Evolutionary conservation across 1,140 invertebrate genomes (phyloP).

Genomic region (Homalodisca vitripennis): DNA sequence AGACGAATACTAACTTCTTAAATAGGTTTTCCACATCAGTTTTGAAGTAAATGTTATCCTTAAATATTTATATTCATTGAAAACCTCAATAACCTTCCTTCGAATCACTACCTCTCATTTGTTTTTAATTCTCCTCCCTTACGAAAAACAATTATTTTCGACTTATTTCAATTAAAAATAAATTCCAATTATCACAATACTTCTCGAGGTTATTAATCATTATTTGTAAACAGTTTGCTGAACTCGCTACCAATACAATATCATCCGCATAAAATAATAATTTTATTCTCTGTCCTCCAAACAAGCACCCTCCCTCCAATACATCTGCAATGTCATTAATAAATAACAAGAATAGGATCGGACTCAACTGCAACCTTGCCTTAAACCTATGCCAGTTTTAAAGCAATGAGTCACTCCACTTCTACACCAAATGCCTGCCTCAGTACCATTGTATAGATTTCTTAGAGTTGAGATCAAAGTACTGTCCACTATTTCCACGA

Average conservation of each 20-base stretch:
- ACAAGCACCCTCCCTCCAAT: slow-evolving; percentile 24
- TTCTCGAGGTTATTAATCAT: slow-evolving; percentile 30
- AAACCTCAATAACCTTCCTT: slow-evolving; percentile 2
- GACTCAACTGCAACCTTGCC: slow-evolving; percentile 36
- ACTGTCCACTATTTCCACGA: no score
- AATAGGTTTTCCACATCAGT: neutral
- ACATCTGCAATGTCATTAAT: slow-evolving; percentile 32
- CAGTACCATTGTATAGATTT: slow-evolving; percentile 25
- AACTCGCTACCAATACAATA: slow-evolving; percentile 31
- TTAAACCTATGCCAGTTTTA: slow-evolving; percentile 32
- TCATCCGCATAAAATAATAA: slow-evolving; percentile 36
- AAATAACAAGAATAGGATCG: slow-evolving; percentile 37
- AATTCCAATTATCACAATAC: slow-evolving; percentile 32
- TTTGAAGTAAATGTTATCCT: slow-evolving; percentile 1
- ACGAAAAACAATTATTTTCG: slow-evolving; percentile 39
- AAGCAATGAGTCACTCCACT: slow-evolving; percentile 16
- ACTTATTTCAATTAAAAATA: slow-evolving; percentile 38
- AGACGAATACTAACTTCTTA: neutral
- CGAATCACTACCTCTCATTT: slow-evolving; percentile 13
- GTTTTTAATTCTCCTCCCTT: slow-evolving; percentile 26
- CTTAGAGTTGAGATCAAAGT: slow-evolving; percentile 17
- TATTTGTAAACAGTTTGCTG: slow-evolving; percentile 14
- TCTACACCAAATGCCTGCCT: slow-evolving; percentile 5
- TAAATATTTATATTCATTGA: slow-evolving; percentile 24
- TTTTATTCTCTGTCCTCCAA: slow-evolving; percentile 26